Percentiles rank a stretch among this genome's conserved stretches.
These are phyloP conservation scores for Lithosia quadra DNA, from an alignment of 2,888 invertebrate genomes.

Conservation along the genomic window DNA sequence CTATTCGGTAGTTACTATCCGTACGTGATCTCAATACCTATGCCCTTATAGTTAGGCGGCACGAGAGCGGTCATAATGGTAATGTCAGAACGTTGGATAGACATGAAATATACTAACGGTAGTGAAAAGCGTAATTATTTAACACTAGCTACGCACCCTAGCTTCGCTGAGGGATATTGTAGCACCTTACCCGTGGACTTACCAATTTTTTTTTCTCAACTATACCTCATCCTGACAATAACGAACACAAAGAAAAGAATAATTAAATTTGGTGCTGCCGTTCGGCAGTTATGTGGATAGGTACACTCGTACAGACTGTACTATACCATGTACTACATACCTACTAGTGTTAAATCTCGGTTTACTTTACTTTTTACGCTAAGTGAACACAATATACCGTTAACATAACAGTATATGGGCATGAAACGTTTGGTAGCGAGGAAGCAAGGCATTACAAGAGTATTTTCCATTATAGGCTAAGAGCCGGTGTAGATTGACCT, in stretches of 20 bases:
- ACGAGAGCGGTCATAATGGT: slow-evolving; percentile 3
- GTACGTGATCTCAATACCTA: slow-evolving; percentile 12
- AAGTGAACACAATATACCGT: too few relatives aligned
- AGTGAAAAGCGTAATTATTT: not conserved
- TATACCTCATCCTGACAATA: too few relatives aligned
- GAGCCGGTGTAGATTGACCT: too few relatives aligned
- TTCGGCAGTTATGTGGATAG: too few relatives aligned
- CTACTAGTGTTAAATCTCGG: too few relatives aligned
- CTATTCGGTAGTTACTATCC: not conserved
- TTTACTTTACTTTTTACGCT: too few relatives aligned
- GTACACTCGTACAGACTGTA: too few relatives aligned
- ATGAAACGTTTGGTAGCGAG: not conserved
- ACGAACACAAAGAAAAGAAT: too few relatives aligned
- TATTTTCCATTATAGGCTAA: not conserved
- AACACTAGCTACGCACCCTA: not conserved
- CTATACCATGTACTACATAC: too few relatives aligned
- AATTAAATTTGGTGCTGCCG: too few relatives aligned
- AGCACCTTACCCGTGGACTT: too few relatives aligned
- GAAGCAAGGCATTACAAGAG: not conserved
- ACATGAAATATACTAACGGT: not conserved
- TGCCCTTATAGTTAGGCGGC: not conserved
- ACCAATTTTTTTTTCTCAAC: too few relatives aligned
- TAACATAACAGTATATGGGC: not conserved
- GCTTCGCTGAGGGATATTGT: not conserved
- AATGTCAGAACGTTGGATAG: not conserved